Evolutionary conservation across 30 jellyfish, hydroid and myxozoan species (phyloP).

Genomic region (Hydra vulgaris): DNA sequence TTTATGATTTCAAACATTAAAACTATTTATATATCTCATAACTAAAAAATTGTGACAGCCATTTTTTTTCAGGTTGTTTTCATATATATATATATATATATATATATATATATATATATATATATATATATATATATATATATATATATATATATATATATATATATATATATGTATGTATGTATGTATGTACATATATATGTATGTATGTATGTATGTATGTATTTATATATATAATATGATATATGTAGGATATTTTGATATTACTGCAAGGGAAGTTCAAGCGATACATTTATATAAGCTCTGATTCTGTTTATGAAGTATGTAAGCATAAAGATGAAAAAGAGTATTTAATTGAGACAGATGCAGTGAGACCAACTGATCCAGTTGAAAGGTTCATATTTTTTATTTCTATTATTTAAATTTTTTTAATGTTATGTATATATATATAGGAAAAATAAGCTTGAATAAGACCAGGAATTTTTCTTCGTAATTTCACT

Average conservation of each 20-base stretch:
- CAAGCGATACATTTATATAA: conserved; percentile 21
- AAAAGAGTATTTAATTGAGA: conserved; percentile 18
- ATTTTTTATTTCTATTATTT: neutral
- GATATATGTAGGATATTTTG: conserved; percentile 20
- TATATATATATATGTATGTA: too few species aligned
- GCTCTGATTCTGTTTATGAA: conserved; percentile 44
- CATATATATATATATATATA: too few species aligned
- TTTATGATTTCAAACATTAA: neutral
- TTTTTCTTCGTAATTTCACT: too few species aligned
- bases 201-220: neutral
- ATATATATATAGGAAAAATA: too few species aligned
- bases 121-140: too few species aligned
- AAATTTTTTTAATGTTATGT: too few species aligned
- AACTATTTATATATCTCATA: neutral
- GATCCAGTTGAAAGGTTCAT: conserved; percentile 9
- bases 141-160: too few species aligned
- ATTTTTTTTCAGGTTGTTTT: neutral
- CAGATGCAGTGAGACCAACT: conserved; percentile 32
- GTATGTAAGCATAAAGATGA: conserved; percentile 22
- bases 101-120: too few species aligned
- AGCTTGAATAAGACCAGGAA: too few species aligned
- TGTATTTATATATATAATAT: too few species aligned
- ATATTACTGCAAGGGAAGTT: conserved; percentile 23
- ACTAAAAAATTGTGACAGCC: neutral
- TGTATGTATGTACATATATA: too few species aligned